These are phyloP conservation scores for Hystrix brachyura DNA, from an alignment of 2,113 vertebrate genomes.

Conservation along the genomic window DNA sequence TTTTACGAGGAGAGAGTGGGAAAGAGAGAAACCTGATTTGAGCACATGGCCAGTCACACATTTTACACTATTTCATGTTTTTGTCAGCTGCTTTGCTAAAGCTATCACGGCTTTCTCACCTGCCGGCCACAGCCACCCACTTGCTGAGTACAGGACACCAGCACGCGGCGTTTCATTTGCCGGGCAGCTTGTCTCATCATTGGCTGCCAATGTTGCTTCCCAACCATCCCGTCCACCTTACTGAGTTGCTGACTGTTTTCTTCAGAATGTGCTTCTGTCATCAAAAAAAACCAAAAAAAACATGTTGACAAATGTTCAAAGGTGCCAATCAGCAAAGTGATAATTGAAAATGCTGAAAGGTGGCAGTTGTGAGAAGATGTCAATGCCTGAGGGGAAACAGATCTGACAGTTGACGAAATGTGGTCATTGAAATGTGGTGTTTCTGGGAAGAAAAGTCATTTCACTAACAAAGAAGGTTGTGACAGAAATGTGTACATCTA, in stretches of 20 bases:
- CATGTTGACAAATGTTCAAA: conserved; percentile 75
- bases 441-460: neutral
- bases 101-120: neutral
- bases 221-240: neutral
- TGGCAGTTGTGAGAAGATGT: conserved; percentile 41
- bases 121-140: neutral
- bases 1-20: neutral
- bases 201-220: conserved; percentile 2
- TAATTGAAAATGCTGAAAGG: conserved; percentile 71
- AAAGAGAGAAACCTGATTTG: neutral
- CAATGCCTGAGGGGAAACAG: conserved; percentile 38
- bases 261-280: conserved; percentile 38
- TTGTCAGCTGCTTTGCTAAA: neutral
- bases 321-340: conserved; percentile 72
- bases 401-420: conserved; percentile 1
- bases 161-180: neutral
- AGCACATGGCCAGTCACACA: neutral
- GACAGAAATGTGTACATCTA: neutral
- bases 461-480: neutral
- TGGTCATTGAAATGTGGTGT: neutral
- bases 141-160: neutral
- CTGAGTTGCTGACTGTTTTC: neutral
- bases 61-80: neutral
- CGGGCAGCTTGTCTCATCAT: neutral
- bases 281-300: neutral